Conservation (phyloP, 2,888 invertebrate species). For the Pilophorus perplexus region DNA sequence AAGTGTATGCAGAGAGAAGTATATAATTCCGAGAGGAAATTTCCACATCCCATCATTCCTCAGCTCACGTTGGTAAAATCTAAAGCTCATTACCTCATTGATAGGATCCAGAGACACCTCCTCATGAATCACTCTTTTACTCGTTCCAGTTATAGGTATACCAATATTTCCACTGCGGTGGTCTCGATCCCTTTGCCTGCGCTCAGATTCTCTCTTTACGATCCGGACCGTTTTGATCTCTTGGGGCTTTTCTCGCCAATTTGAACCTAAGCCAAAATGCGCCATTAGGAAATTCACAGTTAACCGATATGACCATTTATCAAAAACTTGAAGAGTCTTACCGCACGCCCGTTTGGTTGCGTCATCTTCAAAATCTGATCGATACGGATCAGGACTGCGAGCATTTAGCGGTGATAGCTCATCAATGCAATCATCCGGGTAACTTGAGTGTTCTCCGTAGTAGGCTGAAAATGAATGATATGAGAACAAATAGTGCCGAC, state of each 20-base stretch:
- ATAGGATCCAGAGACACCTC: conserved; percentile 49
- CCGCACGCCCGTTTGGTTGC: conserved; percentile 57
- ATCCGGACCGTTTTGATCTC: conserved; percentile 92
- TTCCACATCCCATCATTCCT: too few relatives aligned
- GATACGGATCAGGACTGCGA: conserved; percentile 47
- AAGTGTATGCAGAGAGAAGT: too few relatives aligned
- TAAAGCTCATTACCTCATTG: conserved; percentile 39
- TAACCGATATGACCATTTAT: background rate
- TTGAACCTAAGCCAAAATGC: too few relatives aligned
- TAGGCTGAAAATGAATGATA: background rate
- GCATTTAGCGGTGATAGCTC: conserved; percentile 39
- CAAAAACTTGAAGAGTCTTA: too few relatives aligned
- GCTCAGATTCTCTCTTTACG: conserved; percentile 86
- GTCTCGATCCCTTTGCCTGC: conserved; percentile 77
- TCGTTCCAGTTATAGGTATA: conserved; percentile 49
- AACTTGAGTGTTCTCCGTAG: conserved; percentile 11
- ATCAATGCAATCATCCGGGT: conserved; percentile 31
- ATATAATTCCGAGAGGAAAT: too few relatives aligned
- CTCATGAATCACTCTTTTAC: conserved; percentile 52
- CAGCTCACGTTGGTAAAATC: too few relatives aligned
- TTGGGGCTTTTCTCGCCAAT: conserved; percentile 67
- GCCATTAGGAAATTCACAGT: background rate
- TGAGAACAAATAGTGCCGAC: background rate
- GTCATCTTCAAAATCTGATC: conserved; percentile 55
- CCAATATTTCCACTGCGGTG: conserved; percentile 56